A percentile compares a stretch with the other conserved stretches of the same genome.
phyloP scores from a whole-genome alignment of 2,797 vertebrate genomes.

The Gymnoscopelus braueri region DNA sequence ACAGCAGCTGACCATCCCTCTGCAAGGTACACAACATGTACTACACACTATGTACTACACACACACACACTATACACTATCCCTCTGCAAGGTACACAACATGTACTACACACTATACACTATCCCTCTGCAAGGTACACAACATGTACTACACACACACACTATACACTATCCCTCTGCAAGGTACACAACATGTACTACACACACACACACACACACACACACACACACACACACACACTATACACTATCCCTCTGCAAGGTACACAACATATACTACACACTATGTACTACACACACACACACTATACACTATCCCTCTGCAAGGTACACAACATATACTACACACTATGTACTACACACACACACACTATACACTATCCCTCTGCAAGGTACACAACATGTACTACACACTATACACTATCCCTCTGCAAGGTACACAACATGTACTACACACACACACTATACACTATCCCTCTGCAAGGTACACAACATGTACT shows the following conservation, averaged over 20 bases:
- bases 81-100: background rate
- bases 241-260: no score
- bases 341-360: background rate
- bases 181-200: no score
- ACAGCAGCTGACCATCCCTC: conserved; percentile 83
- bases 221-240: no score
- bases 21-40: background rate
- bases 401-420: background rate
- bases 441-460: no score
- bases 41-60: background rate
- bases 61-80: background rate
- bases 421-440: background rate
- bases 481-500: no score
- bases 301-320: conserved; percentile 73
- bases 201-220: no score
- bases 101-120: background rate
- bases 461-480: no score
- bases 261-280: no score
- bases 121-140: background rate
- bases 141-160: no score
- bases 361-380: background rate
- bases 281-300: background rate
- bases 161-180: no score
- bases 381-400: background rate
- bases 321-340: background rate